Evolutionary conservation across 1,140 invertebrate species (phyloP).

Genomic region (Orchesella cincta): DNA sequence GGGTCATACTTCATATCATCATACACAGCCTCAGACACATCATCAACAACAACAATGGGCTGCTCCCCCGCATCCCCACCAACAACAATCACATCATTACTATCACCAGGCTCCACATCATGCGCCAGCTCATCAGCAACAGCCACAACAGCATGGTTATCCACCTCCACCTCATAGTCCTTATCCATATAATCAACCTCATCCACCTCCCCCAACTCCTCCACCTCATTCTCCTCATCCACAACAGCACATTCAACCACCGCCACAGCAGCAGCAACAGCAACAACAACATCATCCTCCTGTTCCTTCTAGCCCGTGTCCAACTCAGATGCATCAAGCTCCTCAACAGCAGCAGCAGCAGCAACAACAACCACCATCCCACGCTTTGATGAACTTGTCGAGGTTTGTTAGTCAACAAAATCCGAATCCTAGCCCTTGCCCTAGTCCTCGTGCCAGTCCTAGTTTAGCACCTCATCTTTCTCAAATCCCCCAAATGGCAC

Average conservation of each 20-base stretch:
- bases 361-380: slow-evolving; percentile 8
- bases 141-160: neutral
- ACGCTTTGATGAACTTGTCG: slow-evolving; percentile 44
- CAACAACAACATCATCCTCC: neutral
- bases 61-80: neutral
- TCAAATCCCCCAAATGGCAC: neutral
- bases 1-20: neutral
- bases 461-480: neutral
- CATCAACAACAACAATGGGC: slow-evolving; percentile 31
- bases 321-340: neutral
- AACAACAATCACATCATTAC: slow-evolving; percentile 29
- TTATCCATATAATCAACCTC: neutral
- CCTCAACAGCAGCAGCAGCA: slow-evolving; percentile 5
- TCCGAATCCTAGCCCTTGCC: neutral
- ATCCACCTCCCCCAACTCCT: neutral
- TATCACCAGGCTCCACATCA: slow-evolving; percentile 23
- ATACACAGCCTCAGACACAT: slow-evolving; percentile 15
- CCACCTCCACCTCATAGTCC: neutral
- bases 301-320: neutral
- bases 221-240: slow-evolving; percentile 12
- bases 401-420: slow-evolving; percentile 40
- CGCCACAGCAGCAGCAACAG: neutral
- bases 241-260: neutral
- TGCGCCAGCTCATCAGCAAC: neutral
- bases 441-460: slow-evolving; percentile 11